phyloP scores from a whole-genome alignment of 2,888 invertebrate species.

The Acrobasis consociella region DNA sequence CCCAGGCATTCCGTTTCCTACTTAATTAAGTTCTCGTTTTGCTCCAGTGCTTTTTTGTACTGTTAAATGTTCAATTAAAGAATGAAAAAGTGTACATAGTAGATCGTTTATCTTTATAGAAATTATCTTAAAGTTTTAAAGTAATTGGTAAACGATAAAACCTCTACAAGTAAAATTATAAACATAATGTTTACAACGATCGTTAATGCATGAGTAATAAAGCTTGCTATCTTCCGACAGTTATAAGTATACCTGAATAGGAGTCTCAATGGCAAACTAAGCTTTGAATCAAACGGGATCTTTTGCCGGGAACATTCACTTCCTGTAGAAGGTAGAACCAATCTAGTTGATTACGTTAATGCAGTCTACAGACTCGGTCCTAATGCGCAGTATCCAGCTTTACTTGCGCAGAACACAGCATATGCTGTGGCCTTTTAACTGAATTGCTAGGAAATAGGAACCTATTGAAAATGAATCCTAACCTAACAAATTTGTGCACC shows the following conservation, averaged over 20 bases:
- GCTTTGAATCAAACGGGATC: conserved; percentile 1
- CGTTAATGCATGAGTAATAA: neutral
- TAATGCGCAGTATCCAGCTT: neutral
- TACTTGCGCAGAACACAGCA: too few species aligned
- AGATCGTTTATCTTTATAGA: neutral
- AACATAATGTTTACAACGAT: neutral
- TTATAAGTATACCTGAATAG: neutral
- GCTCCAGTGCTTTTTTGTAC: neutral
- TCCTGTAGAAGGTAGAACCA: conserved; percentile 16
- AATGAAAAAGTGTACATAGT: neutral
- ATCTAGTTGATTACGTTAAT: conserved; percentile 49
- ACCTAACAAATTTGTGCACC: too few species aligned
- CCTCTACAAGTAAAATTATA: neutral
- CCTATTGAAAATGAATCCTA: too few species aligned
- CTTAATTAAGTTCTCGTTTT: conserved; percentile 25
- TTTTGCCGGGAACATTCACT: neutral
- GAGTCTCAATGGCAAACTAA: neutral
- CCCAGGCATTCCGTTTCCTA: conserved; percentile 35
- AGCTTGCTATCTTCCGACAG: neutral
- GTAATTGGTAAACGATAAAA: neutral
- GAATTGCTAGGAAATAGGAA: neutral
- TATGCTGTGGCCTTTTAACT: neutral
- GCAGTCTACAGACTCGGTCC: conserved; percentile 38
- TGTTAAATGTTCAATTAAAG: neutral
- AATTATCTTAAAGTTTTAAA: neutral